Evolutionary conservation across 2,113 vertebrate species (phyloP), one percentile per base, ranked within the genome.

Genomic region (Clupea harengus): DNA sequence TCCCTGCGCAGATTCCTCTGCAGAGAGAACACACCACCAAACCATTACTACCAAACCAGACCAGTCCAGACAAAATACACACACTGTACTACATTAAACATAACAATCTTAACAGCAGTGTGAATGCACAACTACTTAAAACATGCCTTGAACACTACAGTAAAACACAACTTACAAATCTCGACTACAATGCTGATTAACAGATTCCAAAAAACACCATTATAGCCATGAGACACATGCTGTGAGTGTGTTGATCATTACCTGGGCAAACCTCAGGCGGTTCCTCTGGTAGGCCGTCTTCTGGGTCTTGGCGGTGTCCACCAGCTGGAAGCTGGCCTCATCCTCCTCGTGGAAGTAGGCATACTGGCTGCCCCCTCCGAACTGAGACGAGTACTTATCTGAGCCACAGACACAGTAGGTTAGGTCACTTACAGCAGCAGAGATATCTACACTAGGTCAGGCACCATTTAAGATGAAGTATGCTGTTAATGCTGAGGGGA

Each of bases 271-370:
- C 0, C 98, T 93, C 97, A 99, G 98, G 10, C 98, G 97, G 87
- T 99, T 99, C 94, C 97, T 97, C 95, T 99, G 98, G 94, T 99
- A 99, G 0, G 98, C 98, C 0, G 98, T 98, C 86, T 99, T 99
- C 95, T 99, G 98, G 0, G 97, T 98, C 47, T 98, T 97, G 0
- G 98, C 97, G 0, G 98, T 99, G 84, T 99, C 98, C 92, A 99
- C 98, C 92, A 99, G 93, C 88, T 99, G 98, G 94, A 99, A 99
- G 94, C 98, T 99, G 0, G 96, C 95, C 92, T 99, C 98, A 32
- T 99, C 98, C 88, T 99, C 98, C 89, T 99, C 98, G 0, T 99
- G 98, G 91, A 99, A 99, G 91, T 99, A 99, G 0, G 98, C 98
- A 18, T 99, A 99, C 32, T 99, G 98, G 87, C 97, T 99, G 0